These are phyloP conservation scores for Enteromius paludinosus DNA, from an alignment of 2,797 vertebrate species.

Conservation along the genomic window DNA sequence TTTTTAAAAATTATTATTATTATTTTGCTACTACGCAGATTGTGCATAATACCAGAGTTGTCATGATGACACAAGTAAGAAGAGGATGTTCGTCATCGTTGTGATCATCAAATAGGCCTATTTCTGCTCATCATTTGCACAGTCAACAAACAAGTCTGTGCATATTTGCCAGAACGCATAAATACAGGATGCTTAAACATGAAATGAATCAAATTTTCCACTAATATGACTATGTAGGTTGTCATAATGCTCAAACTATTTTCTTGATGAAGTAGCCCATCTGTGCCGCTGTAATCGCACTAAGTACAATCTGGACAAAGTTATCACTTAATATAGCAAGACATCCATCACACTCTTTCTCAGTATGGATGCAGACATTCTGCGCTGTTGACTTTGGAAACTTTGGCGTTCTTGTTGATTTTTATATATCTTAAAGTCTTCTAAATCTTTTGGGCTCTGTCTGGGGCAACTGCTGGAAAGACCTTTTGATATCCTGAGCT, in stretches of 20 bases:
- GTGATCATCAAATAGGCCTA: background rate
- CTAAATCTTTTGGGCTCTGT: constrained; percentile 13
- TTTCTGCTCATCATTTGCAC: background rate
- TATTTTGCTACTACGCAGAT: background rate
- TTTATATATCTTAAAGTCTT: background rate
- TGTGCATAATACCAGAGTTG: background rate
- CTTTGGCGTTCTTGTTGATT: background rate
- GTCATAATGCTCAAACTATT: background rate
- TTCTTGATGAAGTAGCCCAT: constrained; percentile 36
- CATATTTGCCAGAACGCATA: background rate
- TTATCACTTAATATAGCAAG: constrained; percentile 27
- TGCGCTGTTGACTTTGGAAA: background rate
- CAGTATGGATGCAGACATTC: background rate
- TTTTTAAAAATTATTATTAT: too few species aligned
- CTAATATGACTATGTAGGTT: constrained; percentile 1
- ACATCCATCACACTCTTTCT: constrained; percentile 15
- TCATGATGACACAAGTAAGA: background rate
- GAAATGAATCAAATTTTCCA: constrained; percentile 18
- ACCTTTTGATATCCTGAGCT: constrained; percentile 31
- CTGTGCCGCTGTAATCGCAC: constrained; percentile 10
- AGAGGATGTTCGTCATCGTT: background rate
- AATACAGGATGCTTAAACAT: background rate
- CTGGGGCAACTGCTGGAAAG: constrained; percentile 23
- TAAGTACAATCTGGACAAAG: constrained; percentile 26
- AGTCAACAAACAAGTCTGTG: background rate